Percentiles rank a stretch among this genome's conserved stretches.
These are phyloP conservation scores for Lacerta agilis DNA, from an alignment of 2,797 vertebrate species.

Conservation along the genomic window DNA sequence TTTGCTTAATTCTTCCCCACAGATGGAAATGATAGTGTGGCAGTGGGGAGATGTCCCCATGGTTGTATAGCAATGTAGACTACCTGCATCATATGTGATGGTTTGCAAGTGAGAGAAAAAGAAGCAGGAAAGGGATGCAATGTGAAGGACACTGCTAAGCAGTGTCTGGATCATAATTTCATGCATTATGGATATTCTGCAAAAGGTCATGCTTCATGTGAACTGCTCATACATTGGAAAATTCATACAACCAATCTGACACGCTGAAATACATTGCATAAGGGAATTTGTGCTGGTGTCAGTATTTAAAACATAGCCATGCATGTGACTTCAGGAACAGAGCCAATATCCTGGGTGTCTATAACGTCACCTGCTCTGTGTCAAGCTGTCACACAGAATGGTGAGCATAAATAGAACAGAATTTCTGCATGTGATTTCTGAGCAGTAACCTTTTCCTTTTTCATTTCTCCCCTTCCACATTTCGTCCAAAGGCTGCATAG, in stretches of 20 bases:
- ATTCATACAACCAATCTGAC: background rate
- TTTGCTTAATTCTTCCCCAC: background rate
- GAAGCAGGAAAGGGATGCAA: background rate
- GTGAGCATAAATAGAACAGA: background rate
- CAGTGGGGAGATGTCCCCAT: no score
- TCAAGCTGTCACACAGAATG: background rate
- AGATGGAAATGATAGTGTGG: no score
- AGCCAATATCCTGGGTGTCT: background rate
- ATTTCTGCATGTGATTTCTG: conserved; percentile 2
- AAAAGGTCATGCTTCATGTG: background rate
- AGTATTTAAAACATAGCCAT: background rate
- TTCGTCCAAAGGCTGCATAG: conserved; percentile 56
- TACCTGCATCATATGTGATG: background rate
- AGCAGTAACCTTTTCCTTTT: background rate
- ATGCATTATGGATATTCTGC: background rate
- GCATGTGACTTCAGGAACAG: background rate
- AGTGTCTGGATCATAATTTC: no score
- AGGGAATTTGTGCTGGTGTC: background rate
- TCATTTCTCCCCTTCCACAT: conserved; percentile 50
- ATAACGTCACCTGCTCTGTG: background rate
- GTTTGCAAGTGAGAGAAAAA: background rate
- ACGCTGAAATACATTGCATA: background rate
- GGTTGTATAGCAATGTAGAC: background rate
- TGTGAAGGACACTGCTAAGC: background rate
- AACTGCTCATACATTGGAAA: background rate